phyloP scores from a whole-genome alignment of 2,797 vertebrate genomes.

The Tympanoctomys barrerae region DNA sequence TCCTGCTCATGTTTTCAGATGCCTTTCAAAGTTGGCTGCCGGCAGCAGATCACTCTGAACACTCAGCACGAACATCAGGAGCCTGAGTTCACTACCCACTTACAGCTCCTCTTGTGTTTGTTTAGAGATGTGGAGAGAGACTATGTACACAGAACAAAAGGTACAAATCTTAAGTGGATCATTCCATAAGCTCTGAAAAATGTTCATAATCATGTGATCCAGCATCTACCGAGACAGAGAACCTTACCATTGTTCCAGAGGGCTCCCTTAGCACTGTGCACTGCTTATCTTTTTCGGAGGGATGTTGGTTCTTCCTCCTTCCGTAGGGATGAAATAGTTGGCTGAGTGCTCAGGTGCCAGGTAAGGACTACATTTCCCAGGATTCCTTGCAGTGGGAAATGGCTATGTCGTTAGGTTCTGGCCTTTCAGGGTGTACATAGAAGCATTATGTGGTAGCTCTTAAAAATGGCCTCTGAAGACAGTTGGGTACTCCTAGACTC shows the following conservation, averaged over 20 bases:
- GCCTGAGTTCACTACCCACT: background rate
- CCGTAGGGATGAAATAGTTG: background rate
- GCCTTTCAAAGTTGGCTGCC: slow-evolving; percentile 18
- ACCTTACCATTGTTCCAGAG: background rate
- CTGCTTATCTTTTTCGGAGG: background rate
- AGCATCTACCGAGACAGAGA: background rate
- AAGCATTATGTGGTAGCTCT: background rate
- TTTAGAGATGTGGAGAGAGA: slow-evolving; percentile 13
- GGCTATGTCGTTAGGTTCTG: background rate
- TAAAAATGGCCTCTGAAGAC: background rate
- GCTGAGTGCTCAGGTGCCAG: accelerated
- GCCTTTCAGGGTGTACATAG: background rate
- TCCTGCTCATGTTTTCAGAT: background rate
- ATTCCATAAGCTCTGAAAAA: background rate
- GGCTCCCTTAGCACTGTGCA: background rate
- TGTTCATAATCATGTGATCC: background rate
- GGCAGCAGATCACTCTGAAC: background rate
- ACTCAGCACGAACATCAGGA: background rate
- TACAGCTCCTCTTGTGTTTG: background rate
- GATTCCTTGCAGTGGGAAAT: background rate
- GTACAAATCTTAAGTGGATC: background rate
- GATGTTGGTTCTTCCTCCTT: too few species aligned
- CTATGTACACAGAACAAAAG: background rate
- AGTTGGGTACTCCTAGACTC: background rate
- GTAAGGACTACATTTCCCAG: background rate